Evolutionary conservation across 2,888 invertebrate species (phyloP), one percentile per base, ranked within the genome.

Genomic region (Entomobrya multifasciata): DNA sequence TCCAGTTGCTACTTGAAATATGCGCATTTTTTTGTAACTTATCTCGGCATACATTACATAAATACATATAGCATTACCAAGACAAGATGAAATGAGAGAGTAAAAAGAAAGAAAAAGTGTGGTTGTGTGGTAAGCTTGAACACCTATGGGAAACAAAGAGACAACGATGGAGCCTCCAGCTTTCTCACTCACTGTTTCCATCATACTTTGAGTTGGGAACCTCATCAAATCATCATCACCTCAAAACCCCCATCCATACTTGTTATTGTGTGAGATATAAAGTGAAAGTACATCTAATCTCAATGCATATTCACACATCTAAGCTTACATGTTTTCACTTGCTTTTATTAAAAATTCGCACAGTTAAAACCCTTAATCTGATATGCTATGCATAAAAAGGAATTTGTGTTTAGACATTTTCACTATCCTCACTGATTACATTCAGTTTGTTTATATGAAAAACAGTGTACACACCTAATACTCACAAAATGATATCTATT

Each of bases 1-100:
- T 76, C 76, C 41, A 83, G 83, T 83, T 83, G 65, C 52, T 76
- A 36, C 22, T 83, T 76, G 76, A 83, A 83, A 83, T 76, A 83
- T 83, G 76, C 62, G 65, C 44, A 83, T 76, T 76, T 83, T n/a
- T 83, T 65, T 70, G 30, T 52, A 44, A 17, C 72, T 17, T 27
- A 52, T 52, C 30, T 52, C 27, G 25, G 41, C 1, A n/a, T n/a
- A n/a, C n/a, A n/a, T n/a, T n/a, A n/a, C n/a, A n/a, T n/a, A n/a
- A n/a, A n/a, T n/a, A n/a, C n/a, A n/a, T n/a, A n/a, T n/a, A 70
- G 27, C 74, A 60, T 74, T 74, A 49, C 36, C 57, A 62, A 60
- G 36, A 82, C n/a, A 80, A 57, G 70, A 55, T 72, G 30, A 30
- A 67, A 65, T 72, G 44, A 15, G 80, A 79, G 55, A 49, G 15